Percentiles rank a stretch among this genome's conserved stretches.
phyloP scores from a whole-genome alignment of 2,888 invertebrate species.

The Anoplius nigerrimus region DNA sequence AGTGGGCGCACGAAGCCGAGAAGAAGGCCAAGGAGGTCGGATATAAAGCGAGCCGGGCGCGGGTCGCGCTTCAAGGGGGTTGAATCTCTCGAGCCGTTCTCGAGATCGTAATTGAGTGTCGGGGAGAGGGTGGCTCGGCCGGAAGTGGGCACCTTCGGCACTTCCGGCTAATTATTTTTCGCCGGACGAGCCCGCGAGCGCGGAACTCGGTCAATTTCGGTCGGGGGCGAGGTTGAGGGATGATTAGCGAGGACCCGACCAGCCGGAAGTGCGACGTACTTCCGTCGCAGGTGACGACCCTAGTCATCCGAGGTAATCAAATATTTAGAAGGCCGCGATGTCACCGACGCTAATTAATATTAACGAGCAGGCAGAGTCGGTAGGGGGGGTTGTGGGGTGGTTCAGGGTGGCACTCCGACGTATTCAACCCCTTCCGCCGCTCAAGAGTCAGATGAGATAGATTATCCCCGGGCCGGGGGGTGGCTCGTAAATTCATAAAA shows the following conservation, averaged over 20 bases:
- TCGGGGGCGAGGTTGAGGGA: conserved; percentile 45
- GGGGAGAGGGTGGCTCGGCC: neutral
- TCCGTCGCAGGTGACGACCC: neutral
- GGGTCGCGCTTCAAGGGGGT: neutral
- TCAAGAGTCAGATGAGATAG: neutral
- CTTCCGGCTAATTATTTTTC: conserved; percentile 38
- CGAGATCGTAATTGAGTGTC: too few relatives aligned
- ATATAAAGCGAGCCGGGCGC: neutral
- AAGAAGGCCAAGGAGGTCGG: conserved; percentile 5
- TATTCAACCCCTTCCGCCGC: too few relatives aligned
- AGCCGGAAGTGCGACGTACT: conserved; percentile 36
- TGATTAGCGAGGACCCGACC: conserved; percentile 43
- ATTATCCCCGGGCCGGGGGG: neutral
- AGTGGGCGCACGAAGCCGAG: too few relatives aligned
- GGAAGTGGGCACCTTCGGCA: neutral
- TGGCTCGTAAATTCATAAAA: neutral
- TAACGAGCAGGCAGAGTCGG: conserved; percentile 49
- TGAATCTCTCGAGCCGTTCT: neutral
- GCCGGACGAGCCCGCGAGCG: conserved; percentile 12
- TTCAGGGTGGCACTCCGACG: too few relatives aligned
- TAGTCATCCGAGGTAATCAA: conserved; percentile 47
- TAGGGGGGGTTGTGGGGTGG: conserved; percentile 17
- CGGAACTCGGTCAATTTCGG: conserved; percentile 40
- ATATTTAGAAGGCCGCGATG: conserved; percentile 55
- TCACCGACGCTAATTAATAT: conserved; percentile 58